A percentile compares a stretch with the other conserved stretches of the same genome.
These are phyloP conservation scores for Carettochelys insculpta DNA, from an alignment of 2,113 vertebrate species.

Conservation along the genomic window DNA sequence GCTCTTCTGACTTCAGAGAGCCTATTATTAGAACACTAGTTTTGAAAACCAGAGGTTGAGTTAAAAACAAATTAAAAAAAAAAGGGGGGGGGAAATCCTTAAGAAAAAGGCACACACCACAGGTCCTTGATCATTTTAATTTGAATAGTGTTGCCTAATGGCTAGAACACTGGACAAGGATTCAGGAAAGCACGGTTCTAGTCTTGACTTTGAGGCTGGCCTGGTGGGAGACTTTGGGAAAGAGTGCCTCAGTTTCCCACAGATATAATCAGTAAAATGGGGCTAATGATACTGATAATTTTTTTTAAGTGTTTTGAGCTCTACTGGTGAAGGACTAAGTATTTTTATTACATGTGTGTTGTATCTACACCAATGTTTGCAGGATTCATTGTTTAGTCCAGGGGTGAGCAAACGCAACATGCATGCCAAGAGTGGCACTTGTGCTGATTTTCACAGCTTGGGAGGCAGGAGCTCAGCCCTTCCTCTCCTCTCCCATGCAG, in stretches of 20 bases:
- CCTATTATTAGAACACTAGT: not conserved
- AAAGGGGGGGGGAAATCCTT: too few species aligned
- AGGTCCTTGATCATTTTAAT: not conserved
- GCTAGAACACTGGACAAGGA: not conserved
- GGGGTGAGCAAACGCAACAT: too few species aligned
- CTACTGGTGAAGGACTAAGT: not conserved
- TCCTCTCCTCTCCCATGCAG: too few species aligned
- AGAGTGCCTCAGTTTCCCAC: not conserved
- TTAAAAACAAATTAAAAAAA: too few species aligned
- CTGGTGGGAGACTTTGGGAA: not conserved
- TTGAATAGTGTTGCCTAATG: not conserved
- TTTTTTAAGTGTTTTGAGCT: not conserved
- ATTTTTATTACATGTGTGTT: not conserved
- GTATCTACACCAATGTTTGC: not conserved
- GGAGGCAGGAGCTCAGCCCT: too few species aligned
- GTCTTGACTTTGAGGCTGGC: not conserved
- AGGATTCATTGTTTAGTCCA: not conserved
- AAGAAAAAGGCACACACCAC: not conserved
- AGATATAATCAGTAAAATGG: not conserved
- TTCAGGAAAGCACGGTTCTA: not conserved
- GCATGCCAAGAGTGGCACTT: too few species aligned
- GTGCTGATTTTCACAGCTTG: too few species aligned
- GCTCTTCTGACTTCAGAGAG: not conserved
- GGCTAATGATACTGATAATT: not conserved
- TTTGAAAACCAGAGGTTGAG: not conserved